phyloP scores from a whole-genome alignment of 2,888 invertebrate genomes.

The Tubulanus polymorphus region DNA sequence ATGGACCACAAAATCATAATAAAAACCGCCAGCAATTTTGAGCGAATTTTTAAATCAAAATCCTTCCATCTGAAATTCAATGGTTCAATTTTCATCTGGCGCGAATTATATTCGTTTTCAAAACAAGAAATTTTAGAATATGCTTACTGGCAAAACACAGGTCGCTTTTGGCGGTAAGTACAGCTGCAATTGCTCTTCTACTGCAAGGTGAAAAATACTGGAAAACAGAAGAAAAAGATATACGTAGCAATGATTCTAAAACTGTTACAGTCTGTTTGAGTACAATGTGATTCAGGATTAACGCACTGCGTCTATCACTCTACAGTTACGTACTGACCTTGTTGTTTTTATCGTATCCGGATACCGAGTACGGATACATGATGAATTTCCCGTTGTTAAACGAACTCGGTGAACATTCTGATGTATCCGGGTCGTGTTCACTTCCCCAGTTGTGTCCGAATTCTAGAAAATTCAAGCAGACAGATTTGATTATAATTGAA shows the following conservation, averaged over 20 bases:
- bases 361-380: conserved; percentile 46
- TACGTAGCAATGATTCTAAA: not conserved
- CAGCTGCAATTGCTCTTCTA: conserved; percentile 85
- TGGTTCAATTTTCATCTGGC: no score
- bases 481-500: not conserved
- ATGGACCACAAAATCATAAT: no score
- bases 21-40: no score
- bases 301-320: no score
- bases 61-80: no score
- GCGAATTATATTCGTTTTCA: no score
- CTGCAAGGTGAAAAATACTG: conserved; percentile 95
- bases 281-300: not conserved
- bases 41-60: no score
- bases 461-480: not conserved
- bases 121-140: no score
- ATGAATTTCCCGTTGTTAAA: conserved; percentile 86
- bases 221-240: conserved; percentile 28
- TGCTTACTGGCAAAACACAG: conserved; percentile 52
- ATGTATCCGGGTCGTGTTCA: conserved; percentile 93
- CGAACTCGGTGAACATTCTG: conserved; percentile 91
- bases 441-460: conserved; percentile 95
- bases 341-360: conserved; percentile 91
- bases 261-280: not conserved
- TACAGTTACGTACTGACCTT: conserved; percentile 68
- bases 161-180: conserved; percentile 82